Evolutionary conservation across 1,140 invertebrate species (phyloP), one percentile per base, ranked within the genome.

Genomic region (Acromyrmex heyeri): DNA sequence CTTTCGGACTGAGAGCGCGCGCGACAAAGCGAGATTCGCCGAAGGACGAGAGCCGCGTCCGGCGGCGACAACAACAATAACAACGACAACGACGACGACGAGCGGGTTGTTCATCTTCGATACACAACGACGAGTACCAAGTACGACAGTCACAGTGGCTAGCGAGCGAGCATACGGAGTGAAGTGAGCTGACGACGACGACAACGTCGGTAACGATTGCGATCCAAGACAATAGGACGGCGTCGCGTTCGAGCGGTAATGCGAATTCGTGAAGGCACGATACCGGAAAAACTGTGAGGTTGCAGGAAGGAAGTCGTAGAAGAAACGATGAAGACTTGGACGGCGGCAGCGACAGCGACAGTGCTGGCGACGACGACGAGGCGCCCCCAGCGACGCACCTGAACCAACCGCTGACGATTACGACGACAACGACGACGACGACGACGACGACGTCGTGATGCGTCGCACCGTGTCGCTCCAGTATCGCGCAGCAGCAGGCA

Each of bases 61-160:
- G 69, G 61, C 73, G 81, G 73, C 88, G 91, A 91, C 89, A 89
- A 89, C 87, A 10, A 76, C 21, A 2, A 62, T 21, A 7, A 55
- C 3, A 0, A 55, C 16, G 27, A 73, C 50, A 4, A 30, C 30
- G 24, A 30, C 27, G 5, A 57, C 55, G n/a, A 57, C 27, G 18
- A 57, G 14, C 59, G 18, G n/a, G 7, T 48, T 64, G 44, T 4
- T 44, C 38, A 8, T 44, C 38, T 44, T 44, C 24, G 65, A 27
- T 61, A 16, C 24, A 38, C 21, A 27, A 59, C 12, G 50, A 7
- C 44, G 67, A 48, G 62, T 50, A 44, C 5, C 48, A 12, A 50
- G 48, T 34, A 30, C 77, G 62, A 55, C 78, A n/a, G 38, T 44
- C 30, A 27, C 16, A 27, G 65, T 38, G 34, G 12, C 1, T 14